Conservation (phyloP, 2,888 invertebrate species). For the Phyllotreta striolata region DNA sequence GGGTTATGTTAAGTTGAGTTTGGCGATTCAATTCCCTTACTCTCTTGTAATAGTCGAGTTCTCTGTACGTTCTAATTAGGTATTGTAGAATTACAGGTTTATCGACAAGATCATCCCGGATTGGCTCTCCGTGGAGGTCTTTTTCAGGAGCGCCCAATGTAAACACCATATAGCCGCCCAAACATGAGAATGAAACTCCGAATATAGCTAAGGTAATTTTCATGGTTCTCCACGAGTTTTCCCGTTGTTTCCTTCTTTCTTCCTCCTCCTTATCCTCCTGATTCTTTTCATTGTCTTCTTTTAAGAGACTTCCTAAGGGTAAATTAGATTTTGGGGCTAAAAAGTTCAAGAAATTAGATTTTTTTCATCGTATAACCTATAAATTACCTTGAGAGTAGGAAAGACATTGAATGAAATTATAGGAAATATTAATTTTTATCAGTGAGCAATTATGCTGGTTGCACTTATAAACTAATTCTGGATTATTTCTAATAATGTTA, state of each 20-base stretch:
- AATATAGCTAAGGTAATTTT: constrained; percentile 60
- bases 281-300: constrained; percentile 42
- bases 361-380: constrained; percentile 33
- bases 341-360: constrained; percentile 1
- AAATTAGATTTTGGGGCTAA: constrained; percentile 42
- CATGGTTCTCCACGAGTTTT: constrained; percentile 57
- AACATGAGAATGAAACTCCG: constrained; percentile 68
- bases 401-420: constrained; percentile 37
- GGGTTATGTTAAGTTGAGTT: too few relatives aligned
- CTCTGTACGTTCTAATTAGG: constrained; percentile 67
- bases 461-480: constrained; percentile 31
- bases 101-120: constrained; percentile 78
- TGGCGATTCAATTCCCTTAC: background rate
- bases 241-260: constrained; percentile 50
- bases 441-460: constrained; percentile 37
- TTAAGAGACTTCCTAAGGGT: constrained; percentile 48
- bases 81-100: constrained; percentile 75
- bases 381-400: constrained; percentile 33
- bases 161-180: constrained; percentile 70
- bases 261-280: constrained; percentile 48
- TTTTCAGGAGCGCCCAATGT: constrained; percentile 77
- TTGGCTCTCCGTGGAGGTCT: constrained; percentile 75
- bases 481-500: constrained; percentile 43
- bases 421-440: constrained; percentile 38
- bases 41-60: constrained; percentile 55